A percentile compares a stretch with the other conserved stretches of the same genome.
phyloP scores from a whole-genome alignment of 2,888 invertebrate genomes.

The Drosophila formosana region DNA sequence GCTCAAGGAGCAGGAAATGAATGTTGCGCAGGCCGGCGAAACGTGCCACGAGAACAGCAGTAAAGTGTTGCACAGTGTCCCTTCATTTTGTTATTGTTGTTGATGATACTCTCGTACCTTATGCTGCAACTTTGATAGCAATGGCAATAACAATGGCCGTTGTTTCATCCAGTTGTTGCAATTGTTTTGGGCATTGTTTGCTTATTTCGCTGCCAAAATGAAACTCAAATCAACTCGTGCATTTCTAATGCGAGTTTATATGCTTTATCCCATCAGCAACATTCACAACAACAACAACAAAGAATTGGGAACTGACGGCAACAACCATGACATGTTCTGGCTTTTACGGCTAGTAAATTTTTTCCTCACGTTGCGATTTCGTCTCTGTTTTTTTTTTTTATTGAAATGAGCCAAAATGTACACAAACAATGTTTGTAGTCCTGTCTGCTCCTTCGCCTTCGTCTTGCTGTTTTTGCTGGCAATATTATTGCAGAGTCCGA shows the following conservation, averaged over 20 bases:
- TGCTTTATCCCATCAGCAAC: slow-evolving; percentile 66
- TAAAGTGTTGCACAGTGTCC: slow-evolving; percentile 32
- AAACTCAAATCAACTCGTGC: slow-evolving; percentile 84
- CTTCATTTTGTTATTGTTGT: not conserved
- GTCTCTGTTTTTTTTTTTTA: slow-evolving; percentile 47
- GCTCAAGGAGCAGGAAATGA: slow-evolving; percentile 68
- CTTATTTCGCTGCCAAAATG: slow-evolving; percentile 72
- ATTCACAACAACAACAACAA: slow-evolving; percentile 3
- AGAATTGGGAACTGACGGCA: slow-evolving; percentile 48
- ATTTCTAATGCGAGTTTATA: slow-evolving; percentile 84
- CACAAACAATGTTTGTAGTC: slow-evolving; percentile 54
- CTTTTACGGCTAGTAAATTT: slow-evolving; percentile 53
- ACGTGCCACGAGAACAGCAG: slow-evolving; percentile 57
- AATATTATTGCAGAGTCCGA: slow-evolving; percentile 55
- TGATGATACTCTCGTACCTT: slow-evolving; percentile 41
- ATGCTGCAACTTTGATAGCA: slow-evolving; percentile 52
- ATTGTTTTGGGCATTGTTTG: slow-evolving; percentile 70
- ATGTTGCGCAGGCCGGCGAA: slow-evolving; percentile 66
- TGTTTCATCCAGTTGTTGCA: slow-evolving; percentile 32
- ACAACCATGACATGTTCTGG: slow-evolving; percentile 51
- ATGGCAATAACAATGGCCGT: slow-evolving; percentile 9
- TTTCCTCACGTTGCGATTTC: slow-evolving; percentile 61
- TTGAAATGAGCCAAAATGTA: slow-evolving; percentile 78
- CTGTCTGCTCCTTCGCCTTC: not conserved
- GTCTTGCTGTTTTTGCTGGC: slow-evolving; percentile 20